phyloP scores from a whole-genome alignment of 2,797 vertebrate species.

The Manis crassicaudata region DNA sequence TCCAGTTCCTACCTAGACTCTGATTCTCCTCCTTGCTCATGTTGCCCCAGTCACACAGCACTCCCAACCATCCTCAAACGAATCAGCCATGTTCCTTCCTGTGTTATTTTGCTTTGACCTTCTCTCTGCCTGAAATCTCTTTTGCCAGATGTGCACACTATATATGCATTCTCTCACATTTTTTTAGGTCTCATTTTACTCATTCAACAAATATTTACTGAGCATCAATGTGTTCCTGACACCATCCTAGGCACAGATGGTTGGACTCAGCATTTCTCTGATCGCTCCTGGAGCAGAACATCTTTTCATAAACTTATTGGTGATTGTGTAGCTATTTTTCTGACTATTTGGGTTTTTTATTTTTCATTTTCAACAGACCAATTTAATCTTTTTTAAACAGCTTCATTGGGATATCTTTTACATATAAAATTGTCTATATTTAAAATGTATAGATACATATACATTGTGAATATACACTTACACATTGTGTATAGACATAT shows the following conservation, averaged over 20 bases:
- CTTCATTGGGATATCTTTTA: neutral
- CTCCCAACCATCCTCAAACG: neutral
- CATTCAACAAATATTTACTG: neutral
- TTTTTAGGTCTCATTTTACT: neutral
- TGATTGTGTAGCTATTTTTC: neutral
- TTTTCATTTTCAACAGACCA: neutral
- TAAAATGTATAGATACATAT: neutral
- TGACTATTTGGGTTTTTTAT: neutral
- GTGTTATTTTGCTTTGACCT: neutral
- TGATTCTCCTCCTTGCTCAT: too few relatives aligned
- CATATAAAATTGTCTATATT: neutral
- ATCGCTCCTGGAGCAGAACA: neutral
- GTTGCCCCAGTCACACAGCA: neutral
- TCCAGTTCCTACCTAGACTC: neutral
- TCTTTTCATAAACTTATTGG: neutral
- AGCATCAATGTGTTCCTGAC: neutral
- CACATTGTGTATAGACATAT: neutral
- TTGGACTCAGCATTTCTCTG: neutral
- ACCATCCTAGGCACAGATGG: neutral
- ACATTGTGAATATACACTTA: neutral
- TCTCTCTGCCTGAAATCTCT: neutral
- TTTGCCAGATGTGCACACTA: rapidly evolving
- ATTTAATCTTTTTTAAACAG: neutral
- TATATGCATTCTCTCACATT: neutral
- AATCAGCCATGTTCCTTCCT: neutral